Evolutionary conservation across 2,797 vertebrate genomes (phyloP), one percentile per base, ranked within the genome.

Genomic region (Halcyon chelicuti): DNA sequence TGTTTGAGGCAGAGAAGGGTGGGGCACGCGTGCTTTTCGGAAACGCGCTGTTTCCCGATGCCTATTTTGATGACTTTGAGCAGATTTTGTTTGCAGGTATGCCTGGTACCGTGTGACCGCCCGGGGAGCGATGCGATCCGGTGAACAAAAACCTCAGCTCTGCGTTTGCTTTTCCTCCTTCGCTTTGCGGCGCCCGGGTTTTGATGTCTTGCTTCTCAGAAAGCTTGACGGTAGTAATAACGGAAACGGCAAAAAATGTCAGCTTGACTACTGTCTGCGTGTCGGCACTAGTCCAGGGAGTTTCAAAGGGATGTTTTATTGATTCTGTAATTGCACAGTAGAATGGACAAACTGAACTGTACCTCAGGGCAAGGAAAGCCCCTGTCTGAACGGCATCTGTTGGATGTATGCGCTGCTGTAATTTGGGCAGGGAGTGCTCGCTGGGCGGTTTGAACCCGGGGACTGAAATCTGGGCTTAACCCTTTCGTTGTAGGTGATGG

Each of bases 241-340:
- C 86, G 95, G 98, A 98, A 98, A 97, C 93, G 87, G 96, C 94
- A 97, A 93, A 68, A 95, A 96, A 97, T 76, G 97, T 97, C 97
- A 97, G 96, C 97, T 79, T 95, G 95, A 98, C 98, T 98, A 96
- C 98, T 97, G 96, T 97, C 91, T 97, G 98, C 98, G 35, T 98
- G 98, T 98, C 94, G 94, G 98, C 98, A 98, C 98, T 98, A 97
- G 98, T 98, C 98, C 96, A 96, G 98, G 98, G 97, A 98, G 97
- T 99, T 99, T 98, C 98, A 99, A 98, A 99, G 98, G 97, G 98
- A 98, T 98, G 97, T 98, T 99, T 99, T 98, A 99, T 98, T 98
- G 98, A 97, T 98, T 98, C 97, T 98, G 98, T 98, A 98, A 98
- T 98, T 97, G 98, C 97, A 95, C 96, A 96, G 98, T 97, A 97